Percentiles rank a stretch among this genome's conserved stretches.
Conservation (phyloP, 1,140 invertebrate species). For the Micrasema minimum region DNA sequence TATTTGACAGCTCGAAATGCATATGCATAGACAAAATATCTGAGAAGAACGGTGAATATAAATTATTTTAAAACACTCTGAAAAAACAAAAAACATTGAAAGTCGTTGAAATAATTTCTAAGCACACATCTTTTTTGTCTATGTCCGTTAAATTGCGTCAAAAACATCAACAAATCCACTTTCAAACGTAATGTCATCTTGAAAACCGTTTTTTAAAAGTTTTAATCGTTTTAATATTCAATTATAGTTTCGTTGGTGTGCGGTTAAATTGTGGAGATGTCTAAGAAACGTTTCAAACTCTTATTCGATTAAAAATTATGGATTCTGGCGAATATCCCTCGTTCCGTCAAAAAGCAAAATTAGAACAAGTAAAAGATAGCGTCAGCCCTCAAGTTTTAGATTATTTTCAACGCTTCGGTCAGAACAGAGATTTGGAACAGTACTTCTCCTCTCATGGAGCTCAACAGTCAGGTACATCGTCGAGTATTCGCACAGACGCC, state of each 20-base stretch:
- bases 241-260: not conserved
- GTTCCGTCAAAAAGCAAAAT: slow-evolving; percentile 24
- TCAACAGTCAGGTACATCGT: not conserved
- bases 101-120: too few species aligned
- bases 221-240: not conserved
- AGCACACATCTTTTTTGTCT: too few species aligned
- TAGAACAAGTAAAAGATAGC: slow-evolving; percentile 43
- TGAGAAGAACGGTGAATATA: too few species aligned
- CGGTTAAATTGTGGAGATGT: slow-evolving; percentile 9
- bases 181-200: slow-evolving; percentile 20
- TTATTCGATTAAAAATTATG: slow-evolving; percentile 27
- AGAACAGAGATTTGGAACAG: slow-evolving; percentile 62
- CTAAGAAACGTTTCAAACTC: slow-evolving; percentile 9
- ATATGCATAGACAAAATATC: too few species aligned
- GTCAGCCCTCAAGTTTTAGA: slow-evolving; percentile 61
- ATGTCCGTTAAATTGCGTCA: too few species aligned
- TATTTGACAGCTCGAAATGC: slow-evolving; percentile 10
- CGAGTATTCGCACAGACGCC: too few species aligned
- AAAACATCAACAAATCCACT: slow-evolving; percentile 29
- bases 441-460: slow-evolving; percentile 57
- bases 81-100: too few species aligned
- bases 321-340: slow-evolving; percentile 9
- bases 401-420: slow-evolving; percentile 65
- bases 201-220: slow-evolving; percentile 17
- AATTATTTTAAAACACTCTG: too few species aligned